Base-by-base conservation (phyloP, 37 sponge, comb jelly and placozoan genomes). In the Oopsacas minuta region DNA sequence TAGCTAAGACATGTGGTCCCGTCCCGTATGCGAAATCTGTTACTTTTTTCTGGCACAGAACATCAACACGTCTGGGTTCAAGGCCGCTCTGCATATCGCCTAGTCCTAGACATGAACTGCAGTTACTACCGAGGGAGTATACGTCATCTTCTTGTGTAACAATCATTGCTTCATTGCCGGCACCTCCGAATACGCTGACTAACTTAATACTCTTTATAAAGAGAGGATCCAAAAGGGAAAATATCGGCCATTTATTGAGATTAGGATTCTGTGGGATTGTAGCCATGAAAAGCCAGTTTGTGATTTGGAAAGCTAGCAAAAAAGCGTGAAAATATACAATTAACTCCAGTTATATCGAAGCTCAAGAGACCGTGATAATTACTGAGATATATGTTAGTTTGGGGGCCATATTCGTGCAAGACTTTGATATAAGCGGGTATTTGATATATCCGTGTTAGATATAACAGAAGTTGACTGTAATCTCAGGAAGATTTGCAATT, bases 1-100 rank as follows among this genome's bases (percentile, higher is more conserved):
- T 36, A 17, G 90, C 91, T 25, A 94, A 51, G 0, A 94, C 92
- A 51, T 94, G 95, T 22, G 95, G 95, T 3, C 92, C 95, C 85
- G 88, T 86, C 0, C 95, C 92, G 87, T 81, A 91, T 1, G 86
- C 91, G 81, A 94, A 82, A 32, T 83, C 52, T 23, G n/a, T 0
- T 0, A 89, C 38, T 23, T 83, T 85, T 85, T 90, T 88, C 49
- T 82, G 52, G 51, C 87, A 81, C 23, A 92, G 87, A 0, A 38
- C 37, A 10, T 89, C 88, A 3, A 92, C 81, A 37, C 82, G 89
- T 34, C 88, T 61, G 0, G 94, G 94, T 42, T 83, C 83, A 1
- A 91, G 85, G 28, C 89, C 86, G 81, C 89, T 87, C 15, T 39
- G 81, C 34, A 52, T 37, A 38, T 90, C 88, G 0, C 89, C 94